Conservation (phyloP, 2,113 vertebrate species). For the Indicator indicator region DNA sequence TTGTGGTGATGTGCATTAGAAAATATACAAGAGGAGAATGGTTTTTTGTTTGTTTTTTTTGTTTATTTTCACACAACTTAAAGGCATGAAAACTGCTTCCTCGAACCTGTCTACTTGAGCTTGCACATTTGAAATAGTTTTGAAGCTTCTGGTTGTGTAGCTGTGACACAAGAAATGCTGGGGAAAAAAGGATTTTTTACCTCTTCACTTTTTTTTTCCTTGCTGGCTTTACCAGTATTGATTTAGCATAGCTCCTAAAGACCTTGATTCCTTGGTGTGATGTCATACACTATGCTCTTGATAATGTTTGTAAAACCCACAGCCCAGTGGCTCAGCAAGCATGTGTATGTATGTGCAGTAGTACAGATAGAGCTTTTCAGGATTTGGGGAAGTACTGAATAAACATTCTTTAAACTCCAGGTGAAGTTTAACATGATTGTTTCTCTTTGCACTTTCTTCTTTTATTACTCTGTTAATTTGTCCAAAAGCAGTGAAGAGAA, state of each 20-base stretch:
- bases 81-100: neutral
- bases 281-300: neutral
- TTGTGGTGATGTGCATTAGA: neutral
- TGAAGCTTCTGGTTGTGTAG: neutral
- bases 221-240: neutral
- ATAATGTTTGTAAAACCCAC: neutral
- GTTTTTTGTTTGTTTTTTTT: neutral
- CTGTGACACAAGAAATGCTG: neutral
- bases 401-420: neutral
- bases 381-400: neutral
- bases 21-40: neutral
- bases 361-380: neutral
- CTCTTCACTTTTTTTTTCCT: no score
- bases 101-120: neutral
- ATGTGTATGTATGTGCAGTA: neutral
- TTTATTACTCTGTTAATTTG: neutral
- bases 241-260: neutral
- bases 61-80: neutral
- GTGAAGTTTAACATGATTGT: neutral
- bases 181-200: neutral
- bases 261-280: neutral
- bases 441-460: neutral
- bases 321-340: neutral
- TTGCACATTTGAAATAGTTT: neutral
- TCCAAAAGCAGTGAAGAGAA: no score